Conservation (phyloP, 2,113 vertebrate species). For the Procapra przewalskii region DNA sequence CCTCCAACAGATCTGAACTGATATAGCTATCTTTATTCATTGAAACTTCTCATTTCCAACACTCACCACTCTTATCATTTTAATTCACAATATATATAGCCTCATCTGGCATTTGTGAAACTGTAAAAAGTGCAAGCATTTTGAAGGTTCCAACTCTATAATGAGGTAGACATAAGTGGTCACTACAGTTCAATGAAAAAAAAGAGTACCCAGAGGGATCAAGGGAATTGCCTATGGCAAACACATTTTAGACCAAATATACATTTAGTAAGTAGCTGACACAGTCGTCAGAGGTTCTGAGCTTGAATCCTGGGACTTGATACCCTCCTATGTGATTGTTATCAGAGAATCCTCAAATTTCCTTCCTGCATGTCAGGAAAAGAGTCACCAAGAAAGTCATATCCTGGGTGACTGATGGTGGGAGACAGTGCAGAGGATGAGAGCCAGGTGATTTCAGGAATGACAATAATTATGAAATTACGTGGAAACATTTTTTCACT, state of each 20-base stretch:
- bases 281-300: not conserved
- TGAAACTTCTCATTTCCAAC: not conserved
- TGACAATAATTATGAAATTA: not conserved
- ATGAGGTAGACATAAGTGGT: not conserved
- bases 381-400: not conserved
- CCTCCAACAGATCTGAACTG: not conserved
- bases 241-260: not conserved
- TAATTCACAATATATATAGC: not conserved
- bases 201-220: not conserved
- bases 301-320: not conserved
- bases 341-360: not conserved
- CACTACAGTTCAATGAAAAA: not conserved
- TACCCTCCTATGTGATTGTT: not conserved
- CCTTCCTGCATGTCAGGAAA: not conserved
- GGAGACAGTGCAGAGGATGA: not conserved
- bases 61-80: not conserved
- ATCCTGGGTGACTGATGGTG: not conserved
- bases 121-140: not conserved
- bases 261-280: not conserved
- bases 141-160: not conserved
- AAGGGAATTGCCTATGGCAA: not conserved
- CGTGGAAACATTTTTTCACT: not conserved
- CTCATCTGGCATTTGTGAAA: not conserved
- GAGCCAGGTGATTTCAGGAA: not conserved
- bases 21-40: not conserved